Evolutionary conservation across 2,113 vertebrate species (phyloP).

Genomic region (Rhea pennata): DNA sequence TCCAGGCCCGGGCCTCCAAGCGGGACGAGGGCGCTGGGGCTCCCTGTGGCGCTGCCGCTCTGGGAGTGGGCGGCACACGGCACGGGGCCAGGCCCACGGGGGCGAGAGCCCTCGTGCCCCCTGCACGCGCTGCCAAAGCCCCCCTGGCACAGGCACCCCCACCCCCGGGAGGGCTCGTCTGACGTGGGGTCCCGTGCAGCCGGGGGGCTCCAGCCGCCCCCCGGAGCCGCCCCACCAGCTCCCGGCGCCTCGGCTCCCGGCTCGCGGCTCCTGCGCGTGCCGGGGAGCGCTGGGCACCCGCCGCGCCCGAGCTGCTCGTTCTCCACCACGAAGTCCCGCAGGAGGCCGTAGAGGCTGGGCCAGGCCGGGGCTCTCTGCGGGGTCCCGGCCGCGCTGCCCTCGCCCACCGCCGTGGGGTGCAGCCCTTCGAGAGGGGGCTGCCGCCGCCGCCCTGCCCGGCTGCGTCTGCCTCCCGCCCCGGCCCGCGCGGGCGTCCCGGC

Average conservation of each 20-base stretch:
- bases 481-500: rapidly evolving
- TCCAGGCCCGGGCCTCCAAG: background rate
- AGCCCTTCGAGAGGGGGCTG: background rate
- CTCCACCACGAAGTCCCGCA: conserved; percentile 78
- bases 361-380: conserved; percentile 47
- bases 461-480: background rate
- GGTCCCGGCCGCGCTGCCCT: background rate
- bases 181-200: background rate
- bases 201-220: background rate
- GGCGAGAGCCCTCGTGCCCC: background rate
- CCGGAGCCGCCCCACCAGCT: background rate
- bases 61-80: no score
- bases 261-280: rapidly evolving
- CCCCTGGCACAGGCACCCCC: background rate
- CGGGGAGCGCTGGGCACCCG: background rate
- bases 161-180: background rate
- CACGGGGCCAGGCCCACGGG: no score
- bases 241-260: background rate
- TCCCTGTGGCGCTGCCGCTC: background rate
- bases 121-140: background rate
- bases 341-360: conserved; percentile 72
- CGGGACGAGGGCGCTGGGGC: background rate
- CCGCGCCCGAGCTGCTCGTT: conserved; percentile 73
- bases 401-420: background rate
- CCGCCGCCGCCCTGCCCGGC: background rate